phyloP scores from a whole-genome alignment of 1,140 invertebrate species.

The Drosophila bipectinata region DNA sequence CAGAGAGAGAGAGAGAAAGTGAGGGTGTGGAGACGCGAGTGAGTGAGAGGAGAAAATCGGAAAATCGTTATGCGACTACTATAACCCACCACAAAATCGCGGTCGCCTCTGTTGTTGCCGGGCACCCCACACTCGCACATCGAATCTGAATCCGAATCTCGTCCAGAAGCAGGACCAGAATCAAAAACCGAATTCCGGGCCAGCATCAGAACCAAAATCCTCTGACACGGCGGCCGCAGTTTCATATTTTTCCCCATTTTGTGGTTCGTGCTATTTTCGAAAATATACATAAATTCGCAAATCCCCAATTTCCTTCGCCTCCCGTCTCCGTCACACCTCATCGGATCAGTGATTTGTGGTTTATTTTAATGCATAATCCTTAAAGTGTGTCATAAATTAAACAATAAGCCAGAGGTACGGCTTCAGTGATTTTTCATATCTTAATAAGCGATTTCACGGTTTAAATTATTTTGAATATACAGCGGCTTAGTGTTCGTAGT shows the following conservation, averaged over 20 bases:
- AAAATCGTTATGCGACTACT: slow-evolving; percentile 75
- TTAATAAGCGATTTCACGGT: neutral
- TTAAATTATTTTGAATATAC: neutral
- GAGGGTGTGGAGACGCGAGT: neutral
- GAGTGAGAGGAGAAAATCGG: slow-evolving; percentile 54
- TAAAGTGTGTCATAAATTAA: slow-evolving; percentile 62
- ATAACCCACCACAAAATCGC: slow-evolving; percentile 79
- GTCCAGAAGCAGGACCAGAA: slow-evolving; percentile 8
- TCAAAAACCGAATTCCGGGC: slow-evolving; percentile 28
- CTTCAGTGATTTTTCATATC: slow-evolving; percentile 1
- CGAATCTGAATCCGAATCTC: slow-evolving; percentile 48
- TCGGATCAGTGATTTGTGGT: slow-evolving; percentile 65
- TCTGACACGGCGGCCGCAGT: slow-evolving; percentile 63
- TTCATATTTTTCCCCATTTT: slow-evolving; percentile 58
- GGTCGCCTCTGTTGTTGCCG: slow-evolving; percentile 69
- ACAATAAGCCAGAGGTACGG: slow-evolving; percentile 7
- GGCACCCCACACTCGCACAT: slow-evolving; percentile 70
- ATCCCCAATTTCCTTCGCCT: slow-evolving; percentile 29
- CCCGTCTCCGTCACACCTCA: slow-evolving; percentile 17
- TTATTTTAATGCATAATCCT: slow-evolving; percentile 79
- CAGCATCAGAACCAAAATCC: slow-evolving; percentile 16
- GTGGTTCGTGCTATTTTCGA: slow-evolving; percentile 64
- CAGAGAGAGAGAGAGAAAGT: neutral
- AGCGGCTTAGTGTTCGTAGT: neutral
- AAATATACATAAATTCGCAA: slow-evolving; percentile 28